Percentiles rank a stretch among this genome's conserved stretches.
These are phyloP conservation scores for Melospiza melodia DNA, from an alignment of 2,113 vertebrate genomes.

Conservation along the genomic window DNA sequence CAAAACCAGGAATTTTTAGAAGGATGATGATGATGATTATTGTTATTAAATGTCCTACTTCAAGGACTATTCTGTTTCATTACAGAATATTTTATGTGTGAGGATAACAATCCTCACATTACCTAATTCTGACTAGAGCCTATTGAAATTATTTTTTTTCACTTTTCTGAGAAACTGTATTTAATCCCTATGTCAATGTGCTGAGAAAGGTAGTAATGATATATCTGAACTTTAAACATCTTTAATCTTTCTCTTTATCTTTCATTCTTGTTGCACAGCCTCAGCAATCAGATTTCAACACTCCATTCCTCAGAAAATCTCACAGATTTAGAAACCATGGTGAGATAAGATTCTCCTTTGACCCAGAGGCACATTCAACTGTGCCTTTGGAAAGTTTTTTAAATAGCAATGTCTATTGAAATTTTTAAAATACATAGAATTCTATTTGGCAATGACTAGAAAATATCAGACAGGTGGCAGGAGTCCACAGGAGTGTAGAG, in stretches of 20 bases:
- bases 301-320: conserved; percentile 61
- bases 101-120: conserved; percentile 52
- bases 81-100: conserved; percentile 45
- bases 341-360: conserved; percentile 60
- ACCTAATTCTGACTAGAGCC: conserved; percentile 59
- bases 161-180: conserved; percentile 63
- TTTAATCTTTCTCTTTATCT: conserved; percentile 75
- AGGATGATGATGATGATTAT: not conserved
- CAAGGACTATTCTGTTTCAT: conserved; percentile 43
- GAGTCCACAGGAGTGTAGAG: not conserved
- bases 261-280: conserved; percentile 69
- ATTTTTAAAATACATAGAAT: conserved; percentile 38
- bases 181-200: conserved; percentile 74
- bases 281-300: conserved; percentile 73
- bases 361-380: conserved; percentile 38
- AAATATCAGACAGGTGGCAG: not conserved
- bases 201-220: conserved; percentile 72
- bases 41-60: conserved; percentile 16
- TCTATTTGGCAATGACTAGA: conserved; percentile 46
- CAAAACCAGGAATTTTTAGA: conserved; percentile 55
- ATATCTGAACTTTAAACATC: conserved; percentile 73
- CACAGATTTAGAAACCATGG: conserved; percentile 64
- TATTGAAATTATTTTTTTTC: conserved; percentile 67
- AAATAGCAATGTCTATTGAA: conserved; percentile 34
- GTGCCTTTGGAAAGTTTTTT: conserved; percentile 60